phyloP scores from a whole-genome alignment of 2,888 invertebrate genomes.

The Congeria kusceri region DNA sequence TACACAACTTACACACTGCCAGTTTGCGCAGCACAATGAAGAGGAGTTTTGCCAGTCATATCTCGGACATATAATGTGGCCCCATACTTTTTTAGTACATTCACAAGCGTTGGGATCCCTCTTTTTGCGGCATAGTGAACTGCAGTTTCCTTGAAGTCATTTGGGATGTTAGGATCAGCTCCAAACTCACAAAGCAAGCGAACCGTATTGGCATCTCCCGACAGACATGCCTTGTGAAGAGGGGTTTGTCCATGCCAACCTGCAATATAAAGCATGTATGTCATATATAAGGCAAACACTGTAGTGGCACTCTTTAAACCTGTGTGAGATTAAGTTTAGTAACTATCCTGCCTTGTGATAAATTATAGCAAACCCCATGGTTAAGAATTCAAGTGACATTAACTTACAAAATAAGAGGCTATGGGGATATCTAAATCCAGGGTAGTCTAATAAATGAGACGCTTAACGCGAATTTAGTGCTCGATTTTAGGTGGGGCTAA shows the following conservation, averaged over 20 bases:
- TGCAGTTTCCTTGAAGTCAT: conserved; percentile 82
- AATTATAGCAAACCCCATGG: no score
- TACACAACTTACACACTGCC: conserved; percentile 83
- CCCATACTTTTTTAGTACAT: conserved; percentile 76
- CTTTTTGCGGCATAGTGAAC: conserved; percentile 82
- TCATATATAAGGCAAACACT: no score
- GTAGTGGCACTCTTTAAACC: no score
- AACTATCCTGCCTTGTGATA: no score
- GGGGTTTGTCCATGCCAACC: conserved; percentile 83
- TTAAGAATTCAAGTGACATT: no score
- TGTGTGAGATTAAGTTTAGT: no score
- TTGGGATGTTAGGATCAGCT: conserved; percentile 80
- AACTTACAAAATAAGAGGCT: no score
- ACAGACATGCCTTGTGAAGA: conserved; percentile 81
- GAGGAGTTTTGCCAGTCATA: conserved; percentile 73
- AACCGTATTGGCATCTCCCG: conserved; percentile 75
- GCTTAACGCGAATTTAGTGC: no score
- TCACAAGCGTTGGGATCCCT: conserved; percentile 77
- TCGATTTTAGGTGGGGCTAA: no score
- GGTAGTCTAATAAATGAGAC: no score
- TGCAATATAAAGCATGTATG: conserved; percentile 57
- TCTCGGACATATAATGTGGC: conserved; percentile 76
- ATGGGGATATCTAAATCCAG: no score
- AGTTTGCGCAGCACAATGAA: conserved; percentile 82
- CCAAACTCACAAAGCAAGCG: conserved; percentile 76